Conservation (phyloP, 2,888 invertebrate species). For the Folsomia manolachei region DNA sequence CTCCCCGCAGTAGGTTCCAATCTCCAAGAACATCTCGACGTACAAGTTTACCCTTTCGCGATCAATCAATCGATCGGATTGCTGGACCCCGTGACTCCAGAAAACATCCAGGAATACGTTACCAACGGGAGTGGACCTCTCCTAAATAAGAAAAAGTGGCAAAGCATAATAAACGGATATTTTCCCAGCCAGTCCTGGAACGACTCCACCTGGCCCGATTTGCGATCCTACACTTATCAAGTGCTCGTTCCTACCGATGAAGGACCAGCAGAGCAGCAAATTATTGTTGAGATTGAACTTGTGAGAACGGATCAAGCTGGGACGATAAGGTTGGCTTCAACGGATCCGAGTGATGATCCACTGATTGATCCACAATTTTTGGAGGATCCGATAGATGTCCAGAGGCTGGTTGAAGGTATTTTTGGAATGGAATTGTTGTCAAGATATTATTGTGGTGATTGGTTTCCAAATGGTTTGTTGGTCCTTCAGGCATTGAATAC, state of each 20-base stretch:
- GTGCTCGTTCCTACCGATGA: background rate
- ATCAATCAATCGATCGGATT: constrained; percentile 30
- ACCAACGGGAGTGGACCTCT: too few relatives aligned
- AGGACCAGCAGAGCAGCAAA: constrained; percentile 13
- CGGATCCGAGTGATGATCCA: constrained; percentile 23
- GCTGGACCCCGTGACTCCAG: background rate
- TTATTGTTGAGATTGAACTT: constrained; percentile 19
- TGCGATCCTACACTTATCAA: constrained; percentile 27
- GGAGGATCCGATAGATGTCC: constrained; percentile 23
- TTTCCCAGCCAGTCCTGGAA: constrained; percentile 17
- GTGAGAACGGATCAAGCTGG: constrained; percentile 15
- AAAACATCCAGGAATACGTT: constrained; percentile 23
- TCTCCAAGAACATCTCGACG: constrained; percentile 35
- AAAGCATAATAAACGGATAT: constrained; percentile 20
- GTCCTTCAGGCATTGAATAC: constrained; percentile 22
- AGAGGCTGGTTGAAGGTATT: constrained; percentile 32
- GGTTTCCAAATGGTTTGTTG: background rate
- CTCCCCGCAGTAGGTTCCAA: constrained; percentile 36
- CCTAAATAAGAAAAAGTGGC: background rate
- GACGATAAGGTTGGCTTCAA: constrained; percentile 24
- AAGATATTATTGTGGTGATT: background rate
- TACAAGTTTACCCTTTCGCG: constrained; percentile 1
- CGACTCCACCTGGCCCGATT: constrained; percentile 29
- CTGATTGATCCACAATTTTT: constrained; percentile 34
- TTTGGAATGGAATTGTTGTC: background rate